Base-by-base conservation (phyloP, 2,888 invertebrate genomes). In the Galerucella nymphaeae region DNA sequence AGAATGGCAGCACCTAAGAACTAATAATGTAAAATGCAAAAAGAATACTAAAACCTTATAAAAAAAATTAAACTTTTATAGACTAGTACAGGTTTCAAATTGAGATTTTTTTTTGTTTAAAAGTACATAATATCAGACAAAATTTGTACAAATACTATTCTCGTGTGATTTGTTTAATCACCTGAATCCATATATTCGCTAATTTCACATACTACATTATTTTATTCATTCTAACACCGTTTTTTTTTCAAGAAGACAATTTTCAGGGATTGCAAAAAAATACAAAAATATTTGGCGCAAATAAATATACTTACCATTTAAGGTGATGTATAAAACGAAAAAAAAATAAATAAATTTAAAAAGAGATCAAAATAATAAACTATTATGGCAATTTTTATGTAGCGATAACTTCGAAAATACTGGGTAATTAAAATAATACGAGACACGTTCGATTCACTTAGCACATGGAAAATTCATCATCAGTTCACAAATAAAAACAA, bases 71-170 rank as follows among this genome's bases (percentile, higher is more conserved):
- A 78, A 74, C 78, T 73, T 76, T 80, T 75, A 76, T 75, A 76
- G 82, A 82, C 82, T 82, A 82, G 82, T 81, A 82, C 77, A 75
- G 75, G 80, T 82, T 79, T 77, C 30, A 77, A 78, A 76, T 76
- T 78, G 77, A 77, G 77, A 77, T 75, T 77, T 73, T 70, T 55
- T 71, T 55, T 61, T 41, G n/a, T 41, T 67, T 67, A 64, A 73
- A 70, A 74, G 72, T 59, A 75, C 30, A 30, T 76, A 78, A 76
- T 75, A 76, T 77, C 76, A 76, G 76, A 76, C 71, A 72, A 73
- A 75, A 74, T 76, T 78, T 78, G 77, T 78, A 78, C 77, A 77
- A 77, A 70, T 57, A 73, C 72, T 74, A 69, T 71, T 74, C 69
- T 38, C 66, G 58, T 14, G 69, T 70, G 69, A 59, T 70, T 69